Conservation (phyloP, 2,113 vertebrate genomes). For the Lates calcarifer region DNA sequence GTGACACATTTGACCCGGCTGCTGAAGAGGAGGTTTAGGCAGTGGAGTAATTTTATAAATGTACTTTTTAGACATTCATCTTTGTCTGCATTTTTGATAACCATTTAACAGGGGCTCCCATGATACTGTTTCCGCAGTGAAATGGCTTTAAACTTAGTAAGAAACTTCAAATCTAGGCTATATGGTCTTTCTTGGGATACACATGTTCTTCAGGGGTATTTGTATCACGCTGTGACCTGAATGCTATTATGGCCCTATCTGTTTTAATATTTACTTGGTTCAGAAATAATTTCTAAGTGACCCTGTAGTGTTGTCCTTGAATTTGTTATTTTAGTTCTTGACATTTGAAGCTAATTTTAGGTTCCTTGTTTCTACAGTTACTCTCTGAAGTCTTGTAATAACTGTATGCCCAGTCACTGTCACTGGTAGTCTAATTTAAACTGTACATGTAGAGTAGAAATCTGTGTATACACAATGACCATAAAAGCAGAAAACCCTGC, state of each 20-base stretch:
- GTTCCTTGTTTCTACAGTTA: constrained; percentile 35
- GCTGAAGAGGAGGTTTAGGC: background rate
- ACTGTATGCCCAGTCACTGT: constrained; percentile 10
- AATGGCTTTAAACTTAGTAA: background rate
- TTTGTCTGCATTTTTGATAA: background rate
- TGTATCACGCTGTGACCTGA: background rate
- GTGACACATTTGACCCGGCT: constrained; percentile 9
- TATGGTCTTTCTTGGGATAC: background rate
- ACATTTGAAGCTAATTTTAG: constrained; percentile 71
- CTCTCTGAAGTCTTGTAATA: constrained; percentile 37
- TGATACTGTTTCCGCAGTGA: background rate
- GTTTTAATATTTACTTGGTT: constrained; percentile 47
- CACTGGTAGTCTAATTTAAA: constrained; percentile 18
- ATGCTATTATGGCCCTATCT: constrained; percentile 34
- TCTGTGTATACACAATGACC: background rate
- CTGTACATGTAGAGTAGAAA: background rate
- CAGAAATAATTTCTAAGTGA: constrained; percentile 29
- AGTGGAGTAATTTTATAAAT: background rate
- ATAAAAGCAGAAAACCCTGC: background rate
- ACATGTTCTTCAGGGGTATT: background rate
- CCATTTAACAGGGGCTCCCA: background rate
- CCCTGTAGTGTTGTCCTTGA: constrained; percentile 47
- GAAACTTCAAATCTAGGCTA: background rate
- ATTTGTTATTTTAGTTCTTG: constrained; percentile 59
- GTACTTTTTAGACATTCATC: background rate